Conservation (phyloP, 2,797 vertebrate species). For the Galaxias olidus region DNA sequence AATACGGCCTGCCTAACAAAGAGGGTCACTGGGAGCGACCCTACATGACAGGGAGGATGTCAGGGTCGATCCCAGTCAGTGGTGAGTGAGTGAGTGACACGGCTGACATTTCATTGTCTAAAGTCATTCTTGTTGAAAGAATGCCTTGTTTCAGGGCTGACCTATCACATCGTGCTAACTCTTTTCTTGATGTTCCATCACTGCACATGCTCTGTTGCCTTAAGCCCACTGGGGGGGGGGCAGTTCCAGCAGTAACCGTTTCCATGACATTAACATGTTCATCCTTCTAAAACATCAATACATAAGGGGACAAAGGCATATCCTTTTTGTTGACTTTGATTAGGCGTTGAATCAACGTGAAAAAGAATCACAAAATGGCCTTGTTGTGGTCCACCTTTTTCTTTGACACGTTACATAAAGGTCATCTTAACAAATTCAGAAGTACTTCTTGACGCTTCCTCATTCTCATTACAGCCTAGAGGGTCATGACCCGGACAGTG, state of each 20-base stretch:
- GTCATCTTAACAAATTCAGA: constrained; percentile 10
- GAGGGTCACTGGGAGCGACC: constrained; percentile 31
- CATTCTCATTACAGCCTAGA: constrained; percentile 31
- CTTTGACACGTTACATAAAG: background rate
- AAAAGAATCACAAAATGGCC: too few species aligned
- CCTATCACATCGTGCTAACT: constrained; percentile 52
- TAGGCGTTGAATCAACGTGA: too few species aligned
- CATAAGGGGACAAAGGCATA: too few species aligned
- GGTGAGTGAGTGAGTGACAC: constrained; percentile 67
- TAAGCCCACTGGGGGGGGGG: too few species aligned
- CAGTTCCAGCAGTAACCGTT: too few species aligned
- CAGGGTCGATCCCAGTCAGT: constrained; percentile 51
- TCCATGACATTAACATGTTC: too few species aligned
- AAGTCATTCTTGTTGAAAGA: constrained; percentile 47
- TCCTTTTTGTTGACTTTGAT: too few species aligned
- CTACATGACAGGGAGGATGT: constrained; percentile 41
- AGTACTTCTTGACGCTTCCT: constrained; percentile 15
- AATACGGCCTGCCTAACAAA: constrained; percentile 7
- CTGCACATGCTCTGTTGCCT: constrained; percentile 19
- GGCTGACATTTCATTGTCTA: constrained; percentile 63
- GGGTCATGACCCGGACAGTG: constrained; percentile 38
- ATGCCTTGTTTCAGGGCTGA: constrained; percentile 68
- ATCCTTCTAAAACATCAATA: too few species aligned
- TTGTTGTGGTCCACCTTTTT: background rate
- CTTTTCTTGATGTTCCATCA: constrained; percentile 34